Base-by-base conservation (phyloP, 2,113 vertebrate genomes). In the rabbit (Oryctolagus cuniculus) region DNA sequence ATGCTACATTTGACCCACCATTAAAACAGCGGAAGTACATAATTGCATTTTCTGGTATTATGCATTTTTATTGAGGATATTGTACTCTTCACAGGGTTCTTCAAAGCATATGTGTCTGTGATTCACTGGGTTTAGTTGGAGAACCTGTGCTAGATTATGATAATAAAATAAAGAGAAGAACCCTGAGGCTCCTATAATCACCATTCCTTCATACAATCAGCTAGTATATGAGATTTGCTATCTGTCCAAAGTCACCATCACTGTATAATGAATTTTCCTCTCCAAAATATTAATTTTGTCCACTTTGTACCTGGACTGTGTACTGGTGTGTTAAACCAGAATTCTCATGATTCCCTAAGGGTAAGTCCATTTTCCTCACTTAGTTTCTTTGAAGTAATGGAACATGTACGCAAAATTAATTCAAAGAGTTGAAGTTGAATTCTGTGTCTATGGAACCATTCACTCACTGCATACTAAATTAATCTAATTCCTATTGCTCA, bases 101-200 rank as follows among this genome's bases (percentile, higher is more conserved):
- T 58, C 34, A 17, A 67, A 74, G 78, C 81, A 67, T 25, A 49
- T 17, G 16, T 10, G 7, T 83, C 38, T 75, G 64, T 31, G n/a
- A 75, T 91, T 84, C 29, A 25, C 34, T 49, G 44, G 3, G 2
- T 74, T 90, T 92, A 10, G 36, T 70, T 51, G 22, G 13, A 67
- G 8, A 8, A 89, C 19, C 72, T 75, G 24, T 84, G 70, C 19
- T 58, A 93, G 63, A 10, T 17, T 21, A 11, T 66, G n/a, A 89
- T 87, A 92, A 74, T 34, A 69, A 78, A 95, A 93, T 49, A 79
- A 83, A 79, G 84, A 89, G 34, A 93, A 61, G 89, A 77, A 0
- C 16, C 17, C 61, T 5, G 44, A 89, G 77, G 67, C 24, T 78
- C 69, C 2, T 22, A n/a, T 44, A 66, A 69, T 66, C 64, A 86